Conservation (phyloP, 2,888 invertebrate genomes). For the Cryptus armator region DNA sequence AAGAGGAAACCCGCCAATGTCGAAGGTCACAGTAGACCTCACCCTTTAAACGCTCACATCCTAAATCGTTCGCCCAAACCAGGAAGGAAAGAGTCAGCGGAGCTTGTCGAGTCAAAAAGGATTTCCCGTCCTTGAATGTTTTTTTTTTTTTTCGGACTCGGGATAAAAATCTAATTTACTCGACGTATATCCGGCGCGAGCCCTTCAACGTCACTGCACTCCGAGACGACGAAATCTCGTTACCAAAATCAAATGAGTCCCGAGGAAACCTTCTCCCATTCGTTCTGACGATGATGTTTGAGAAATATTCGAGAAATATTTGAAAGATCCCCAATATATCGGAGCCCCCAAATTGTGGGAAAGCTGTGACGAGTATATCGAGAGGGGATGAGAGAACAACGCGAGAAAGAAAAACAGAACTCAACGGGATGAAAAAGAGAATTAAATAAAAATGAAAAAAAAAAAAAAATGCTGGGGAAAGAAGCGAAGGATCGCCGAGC, state of each 20-base stretch:
- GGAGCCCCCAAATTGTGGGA: slow-evolving; percentile 21
- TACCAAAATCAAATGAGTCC: slow-evolving; percentile 47
- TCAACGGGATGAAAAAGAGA: slow-evolving; percentile 8
- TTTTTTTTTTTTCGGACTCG: slow-evolving; percentile 20
- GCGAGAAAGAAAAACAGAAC: slow-evolving; percentile 5
- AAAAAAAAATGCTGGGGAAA: slow-evolving; percentile 44
- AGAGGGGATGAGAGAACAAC: not conserved
- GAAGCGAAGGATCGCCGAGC: slow-evolving; percentile 66
- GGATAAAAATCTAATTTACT: slow-evolving; percentile 59
- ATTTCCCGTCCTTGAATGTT: slow-evolving; percentile 29
- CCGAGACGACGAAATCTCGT: slow-evolving; percentile 48
- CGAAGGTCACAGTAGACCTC: slow-evolving; percentile 58
- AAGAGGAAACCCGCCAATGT: slow-evolving; percentile 22
- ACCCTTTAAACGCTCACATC: slow-evolving; percentile 60
- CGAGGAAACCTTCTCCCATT: no score
- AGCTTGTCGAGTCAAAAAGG: slow-evolving; percentile 19
- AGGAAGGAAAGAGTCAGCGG: slow-evolving; percentile 31
- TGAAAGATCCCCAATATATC: not conserved
- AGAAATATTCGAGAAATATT: slow-evolving; percentile 44
- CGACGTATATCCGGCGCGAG: slow-evolving; percentile 44
- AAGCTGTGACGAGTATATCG: slow-evolving; percentile 9
- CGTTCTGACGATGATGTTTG: slow-evolving; percentile 4
- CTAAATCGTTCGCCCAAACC: slow-evolving; percentile 46
- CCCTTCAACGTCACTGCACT: slow-evolving; percentile 4
- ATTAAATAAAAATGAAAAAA: slow-evolving; percentile 39